Conservation (phyloP, 2,888 invertebrate species). For the Caenorhabditis japonica region DNA sequence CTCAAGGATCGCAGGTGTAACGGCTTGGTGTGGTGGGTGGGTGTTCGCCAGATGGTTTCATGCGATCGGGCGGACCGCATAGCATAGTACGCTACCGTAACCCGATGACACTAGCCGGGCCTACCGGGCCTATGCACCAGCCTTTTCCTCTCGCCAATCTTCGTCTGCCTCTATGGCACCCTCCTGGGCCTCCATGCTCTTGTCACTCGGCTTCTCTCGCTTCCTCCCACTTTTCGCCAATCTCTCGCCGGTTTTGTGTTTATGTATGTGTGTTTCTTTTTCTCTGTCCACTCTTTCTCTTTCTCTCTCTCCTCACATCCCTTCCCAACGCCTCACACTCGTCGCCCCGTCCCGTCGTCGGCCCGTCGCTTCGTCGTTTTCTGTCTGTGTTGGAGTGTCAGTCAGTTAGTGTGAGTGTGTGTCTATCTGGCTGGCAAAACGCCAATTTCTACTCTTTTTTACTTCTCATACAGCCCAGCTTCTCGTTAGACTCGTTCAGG, state of each 20-base stretch:
- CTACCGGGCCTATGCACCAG: too few relatives aligned
- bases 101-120: too few relatives aligned
- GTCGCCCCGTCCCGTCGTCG: conserved; percentile 4
- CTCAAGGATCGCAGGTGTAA: too few relatives aligned
- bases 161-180: too few relatives aligned
- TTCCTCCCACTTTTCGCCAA: too few relatives aligned
- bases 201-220: too few relatives aligned
- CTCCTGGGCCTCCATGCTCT: too few relatives aligned
- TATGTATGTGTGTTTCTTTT: conserved; percentile 17
- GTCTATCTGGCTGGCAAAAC: conserved; percentile 38
- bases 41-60: too few relatives aligned
- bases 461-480: background rate
- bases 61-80: too few relatives aligned
- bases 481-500: conserved; percentile 2
- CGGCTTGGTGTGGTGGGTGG: too few relatives aligned
- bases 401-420: conserved; percentile 32
- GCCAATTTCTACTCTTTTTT: conserved; percentile 16
- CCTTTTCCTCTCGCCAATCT: too few relatives aligned
- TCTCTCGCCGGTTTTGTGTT: conserved; percentile 1
- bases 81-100: too few relatives aligned
- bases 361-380: conserved; percentile 31
- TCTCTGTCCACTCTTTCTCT: conserved; percentile 28
- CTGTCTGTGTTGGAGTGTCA: conserved; percentile 32
- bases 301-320: background rate
- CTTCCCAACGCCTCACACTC: conserved; percentile 2